These are phyloP conservation scores for Fulmarus glacialis DNA, from an alignment of 2,113 vertebrate species.

Conservation along the genomic window DNA sequence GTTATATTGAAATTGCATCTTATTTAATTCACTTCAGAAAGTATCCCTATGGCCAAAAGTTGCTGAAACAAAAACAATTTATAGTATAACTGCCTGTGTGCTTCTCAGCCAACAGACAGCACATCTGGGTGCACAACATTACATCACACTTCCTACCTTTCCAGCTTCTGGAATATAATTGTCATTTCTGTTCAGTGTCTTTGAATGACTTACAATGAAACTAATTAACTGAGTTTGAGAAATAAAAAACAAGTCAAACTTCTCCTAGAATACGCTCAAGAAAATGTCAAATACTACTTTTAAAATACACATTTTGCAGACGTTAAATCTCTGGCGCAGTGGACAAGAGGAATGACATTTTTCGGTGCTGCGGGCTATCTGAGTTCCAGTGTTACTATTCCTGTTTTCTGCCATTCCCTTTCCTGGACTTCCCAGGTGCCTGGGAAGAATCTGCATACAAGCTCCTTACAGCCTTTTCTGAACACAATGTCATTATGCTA, in stretches of 20 bases:
- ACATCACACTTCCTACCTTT: background rate
- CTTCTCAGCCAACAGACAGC: background rate
- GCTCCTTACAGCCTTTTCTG: background rate
- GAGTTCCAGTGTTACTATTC: background rate
- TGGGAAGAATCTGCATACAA: background rate
- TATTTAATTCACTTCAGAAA: background rate
- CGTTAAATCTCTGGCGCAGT: background rate
- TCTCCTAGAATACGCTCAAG: background rate
- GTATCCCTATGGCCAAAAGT: background rate
- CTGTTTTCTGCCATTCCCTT: background rate
- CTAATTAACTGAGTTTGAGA: background rate
- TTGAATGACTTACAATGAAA: background rate
- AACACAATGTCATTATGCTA: background rate
- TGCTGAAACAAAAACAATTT: background rate
- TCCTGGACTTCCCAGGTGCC: background rate
- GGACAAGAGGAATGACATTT: background rate
- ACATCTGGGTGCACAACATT: background rate
- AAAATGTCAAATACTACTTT: background rate
- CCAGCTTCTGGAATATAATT: background rate
- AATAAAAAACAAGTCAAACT: background rate
- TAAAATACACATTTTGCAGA: background rate
- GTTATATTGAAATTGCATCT: background rate
- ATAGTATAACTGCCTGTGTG: background rate
- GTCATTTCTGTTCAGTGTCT: background rate
- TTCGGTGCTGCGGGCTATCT: background rate